These are phyloP conservation scores for Drosophila austrosaltans DNA, from an alignment of 2,888 invertebrate species.

Conservation along the genomic window DNA sequence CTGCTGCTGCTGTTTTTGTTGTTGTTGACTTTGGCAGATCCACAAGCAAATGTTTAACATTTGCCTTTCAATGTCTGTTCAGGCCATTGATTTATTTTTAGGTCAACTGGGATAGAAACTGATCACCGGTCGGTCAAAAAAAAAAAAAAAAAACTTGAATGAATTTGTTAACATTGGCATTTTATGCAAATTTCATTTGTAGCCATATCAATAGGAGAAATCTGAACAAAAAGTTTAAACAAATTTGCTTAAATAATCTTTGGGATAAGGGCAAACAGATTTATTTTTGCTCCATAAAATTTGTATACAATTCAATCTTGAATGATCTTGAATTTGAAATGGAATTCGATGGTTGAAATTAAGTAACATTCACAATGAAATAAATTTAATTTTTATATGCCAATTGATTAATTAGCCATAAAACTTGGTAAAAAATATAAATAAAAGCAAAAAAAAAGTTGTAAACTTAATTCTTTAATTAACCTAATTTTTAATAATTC, in stretches of 20 bases:
- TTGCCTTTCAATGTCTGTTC: constrained; percentile 21
- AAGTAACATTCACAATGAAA: background rate
- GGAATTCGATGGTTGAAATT: background rate
- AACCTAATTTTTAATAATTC: background rate
- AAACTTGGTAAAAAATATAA: too few relatives aligned
- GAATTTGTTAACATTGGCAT: constrained; percentile 2
- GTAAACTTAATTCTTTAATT: background rate
- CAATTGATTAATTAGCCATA: background rate
- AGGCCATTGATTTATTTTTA: constrained; percentile 39
- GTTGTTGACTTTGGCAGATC: constrained; percentile 18
- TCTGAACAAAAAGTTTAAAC: background rate
- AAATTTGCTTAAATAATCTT: background rate
- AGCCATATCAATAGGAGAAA: background rate
- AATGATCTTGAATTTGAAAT: background rate
- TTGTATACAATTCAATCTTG: background rate
- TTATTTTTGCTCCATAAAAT: background rate
- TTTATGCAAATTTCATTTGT: background rate
- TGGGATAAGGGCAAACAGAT: background rate
- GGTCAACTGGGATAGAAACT: constrained; percentile 25
- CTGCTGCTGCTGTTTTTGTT: constrained; percentile 15
- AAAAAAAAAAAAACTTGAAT: background rate
- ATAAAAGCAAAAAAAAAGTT: background rate
- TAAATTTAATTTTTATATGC: background rate
- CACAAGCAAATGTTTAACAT: constrained; percentile 29
- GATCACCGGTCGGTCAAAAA: background rate